Conservation (phyloP, 2,888 invertebrate genomes). For the Zhuqinia jingwanae region DNA sequence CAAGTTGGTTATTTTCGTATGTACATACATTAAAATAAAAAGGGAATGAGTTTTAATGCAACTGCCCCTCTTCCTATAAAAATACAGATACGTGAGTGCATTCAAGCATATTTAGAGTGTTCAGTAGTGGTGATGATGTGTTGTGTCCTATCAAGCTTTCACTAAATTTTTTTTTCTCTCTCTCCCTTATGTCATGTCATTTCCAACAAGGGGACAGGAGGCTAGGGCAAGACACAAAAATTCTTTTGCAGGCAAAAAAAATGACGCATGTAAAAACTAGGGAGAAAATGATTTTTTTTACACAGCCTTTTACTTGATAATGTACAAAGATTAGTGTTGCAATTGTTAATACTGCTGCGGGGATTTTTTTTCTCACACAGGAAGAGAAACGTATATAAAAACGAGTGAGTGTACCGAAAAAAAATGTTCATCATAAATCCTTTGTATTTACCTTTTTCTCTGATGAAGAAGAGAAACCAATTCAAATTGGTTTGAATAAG, state of each 20-base stretch:
- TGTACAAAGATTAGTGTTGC: constrained; percentile 33
- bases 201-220: constrained; percentile 33
- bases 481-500: constrained; percentile 48
- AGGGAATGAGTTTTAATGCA: neutral
- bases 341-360: constrained; percentile 24
- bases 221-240: constrained; percentile 39
- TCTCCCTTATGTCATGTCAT: neutral
- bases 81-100: constrained; percentile 54
- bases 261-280: constrained; percentile 21
- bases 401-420: constrained; percentile 12
- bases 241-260: constrained; percentile 35
- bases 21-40: constrained; percentile 58
- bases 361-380: constrained; percentile 61
- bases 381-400: constrained; percentile 43
- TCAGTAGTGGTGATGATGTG: neutral
- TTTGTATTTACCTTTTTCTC: neutral
- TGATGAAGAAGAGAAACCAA: constrained; percentile 19
- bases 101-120: constrained; percentile 54
- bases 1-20: constrained; percentile 72
- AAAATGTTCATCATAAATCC: neutral
- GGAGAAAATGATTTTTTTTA: constrained; percentile 37
- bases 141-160: constrained; percentile 55
- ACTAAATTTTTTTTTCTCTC: constrained; percentile 43
- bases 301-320: neutral
- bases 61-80: constrained; percentile 23